A percentile compares a stretch with the other conserved stretches of the same genome.
phyloP scores from a whole-genome alignment of 2,113 vertebrate genomes.

The Phylloscopus trochilus region DNA sequence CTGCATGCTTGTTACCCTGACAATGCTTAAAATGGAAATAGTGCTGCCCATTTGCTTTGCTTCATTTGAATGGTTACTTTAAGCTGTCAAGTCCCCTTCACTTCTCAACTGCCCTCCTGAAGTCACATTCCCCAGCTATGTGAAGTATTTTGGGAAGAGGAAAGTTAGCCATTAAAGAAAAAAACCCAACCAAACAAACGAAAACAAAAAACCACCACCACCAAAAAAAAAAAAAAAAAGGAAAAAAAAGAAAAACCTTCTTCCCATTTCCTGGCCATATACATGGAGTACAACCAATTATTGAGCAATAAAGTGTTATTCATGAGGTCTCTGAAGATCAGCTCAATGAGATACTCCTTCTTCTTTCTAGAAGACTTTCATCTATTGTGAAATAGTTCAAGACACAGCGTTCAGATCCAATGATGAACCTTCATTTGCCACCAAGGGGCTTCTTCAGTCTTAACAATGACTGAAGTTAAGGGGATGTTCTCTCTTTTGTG shows the following conservation, averaged over 20 bases:
- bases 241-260: neutral
- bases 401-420: fast-evolving
- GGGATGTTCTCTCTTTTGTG: neutral
- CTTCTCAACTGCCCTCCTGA: neutral
- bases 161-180: neutral
- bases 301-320: slow-evolving; percentile 30
- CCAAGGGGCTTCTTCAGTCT: neutral
- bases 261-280: neutral
- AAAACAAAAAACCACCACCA: neutral
- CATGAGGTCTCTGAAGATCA: neutral
- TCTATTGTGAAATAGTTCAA: neutral
- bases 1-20: neutral
- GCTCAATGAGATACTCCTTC: neutral
- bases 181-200: neutral
- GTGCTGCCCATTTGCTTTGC: neutral
- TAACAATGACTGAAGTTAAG: neutral
- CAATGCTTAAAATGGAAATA: slow-evolving; percentile 49
- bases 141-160: neutral
- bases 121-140: neutral
- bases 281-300: neutral
- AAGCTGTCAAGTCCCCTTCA: neutral
- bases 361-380: neutral
- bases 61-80: neutral
- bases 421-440: neutral
- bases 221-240: too few species aligned